These are phyloP conservation scores for Zaprionus tsacasi DNA, from an alignment of 1,140 invertebrate species.

Conservation along the genomic window DNA sequence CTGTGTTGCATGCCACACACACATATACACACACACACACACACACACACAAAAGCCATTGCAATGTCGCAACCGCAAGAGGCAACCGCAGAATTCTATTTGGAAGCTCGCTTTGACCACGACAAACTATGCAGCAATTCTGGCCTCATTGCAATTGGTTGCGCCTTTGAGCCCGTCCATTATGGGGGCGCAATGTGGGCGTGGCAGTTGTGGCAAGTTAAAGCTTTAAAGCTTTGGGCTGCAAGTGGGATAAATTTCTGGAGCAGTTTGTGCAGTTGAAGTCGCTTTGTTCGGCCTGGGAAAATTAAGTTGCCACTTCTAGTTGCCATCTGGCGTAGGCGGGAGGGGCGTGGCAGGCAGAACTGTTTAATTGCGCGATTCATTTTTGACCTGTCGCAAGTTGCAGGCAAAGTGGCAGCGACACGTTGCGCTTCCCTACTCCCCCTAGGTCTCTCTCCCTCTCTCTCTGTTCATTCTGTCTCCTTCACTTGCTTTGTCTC, in stretches of 20 bases:
- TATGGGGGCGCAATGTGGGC: not conserved
- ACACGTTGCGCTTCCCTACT: slow-evolving; percentile 1
- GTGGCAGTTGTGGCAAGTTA: not conserved
- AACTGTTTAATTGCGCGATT: slow-evolving; percentile 76
- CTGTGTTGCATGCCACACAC: slow-evolving; percentile 29
- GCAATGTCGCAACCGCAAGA: slow-evolving; percentile 52
- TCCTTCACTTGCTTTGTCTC: not conserved
- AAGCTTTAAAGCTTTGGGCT: not conserved
- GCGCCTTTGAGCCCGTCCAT: not conserved
- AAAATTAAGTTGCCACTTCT: slow-evolving; percentile 74
- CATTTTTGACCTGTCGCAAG: slow-evolving; percentile 79
- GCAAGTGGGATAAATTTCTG: not conserved
- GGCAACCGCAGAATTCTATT: slow-evolving; percentile 76
- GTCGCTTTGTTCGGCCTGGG: not conserved
- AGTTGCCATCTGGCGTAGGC: not conserved
- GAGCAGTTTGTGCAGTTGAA: not conserved
- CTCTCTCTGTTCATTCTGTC: not conserved
- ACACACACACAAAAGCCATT: not conserved
- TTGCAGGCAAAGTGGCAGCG: slow-evolving; percentile 25
- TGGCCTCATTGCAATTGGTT: not conserved
- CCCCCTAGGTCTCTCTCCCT: too few relatives aligned
- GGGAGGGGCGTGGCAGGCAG: slow-evolving; percentile 29
- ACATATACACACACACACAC: not conserved
- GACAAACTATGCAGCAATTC: slow-evolving; percentile 12
- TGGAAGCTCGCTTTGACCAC: slow-evolving; percentile 41